Evolutionary conservation across 92 coral and sea anemone species (phyloP), one percentile per base, ranked within the genome.

Genomic region (Anthopleura xanthogrammica): DNA sequence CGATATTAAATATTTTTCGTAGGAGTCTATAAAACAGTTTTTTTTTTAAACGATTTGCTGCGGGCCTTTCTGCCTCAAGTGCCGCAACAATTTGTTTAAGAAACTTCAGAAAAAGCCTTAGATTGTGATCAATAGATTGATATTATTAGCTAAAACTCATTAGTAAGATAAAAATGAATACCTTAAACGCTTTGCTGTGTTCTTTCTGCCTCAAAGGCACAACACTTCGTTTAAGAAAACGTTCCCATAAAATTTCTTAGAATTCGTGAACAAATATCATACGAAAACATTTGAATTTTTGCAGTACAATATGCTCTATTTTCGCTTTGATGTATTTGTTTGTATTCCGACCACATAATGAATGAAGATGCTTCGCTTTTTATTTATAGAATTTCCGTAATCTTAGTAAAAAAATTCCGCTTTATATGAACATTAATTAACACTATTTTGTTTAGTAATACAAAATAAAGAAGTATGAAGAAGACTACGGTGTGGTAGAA

Each of bases 131-230:
- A 46, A 46, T 46, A 46, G 7, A 46, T 46, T 46, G 50, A 46
- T 46, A 46, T 46, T 46, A 46, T 46, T 46, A 46, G 6, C 50
- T 43, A 4, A 43, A 43, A 43, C 50, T 46, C 50, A 46, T 46
- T 46, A 46, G 5, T 46, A 46, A 46, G 60, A 4, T 2, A 77
- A 77, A 20, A 12, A 39, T 39, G 77, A 72, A 73, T 73, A 40
- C 36, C 66, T 79, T 71, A 72, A 57, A 79, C 82, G 62, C 66
- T 79, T 60, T 79, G 82, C 52, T 79, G 82, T 79, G 82, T 54
- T 71, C 82, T 79, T 60, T 8, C 82, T 79, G 82, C 82, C 82
- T 79, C 82, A 11, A 79, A 74, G 16, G 82, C 82, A 60, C 74
- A 79, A 60, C 74, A 60, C 43, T 24, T 79, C 70, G 70, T 62